phyloP scores from a whole-genome alignment of 2,888 invertebrate genomes.

The Apodemia mormo region DNA sequence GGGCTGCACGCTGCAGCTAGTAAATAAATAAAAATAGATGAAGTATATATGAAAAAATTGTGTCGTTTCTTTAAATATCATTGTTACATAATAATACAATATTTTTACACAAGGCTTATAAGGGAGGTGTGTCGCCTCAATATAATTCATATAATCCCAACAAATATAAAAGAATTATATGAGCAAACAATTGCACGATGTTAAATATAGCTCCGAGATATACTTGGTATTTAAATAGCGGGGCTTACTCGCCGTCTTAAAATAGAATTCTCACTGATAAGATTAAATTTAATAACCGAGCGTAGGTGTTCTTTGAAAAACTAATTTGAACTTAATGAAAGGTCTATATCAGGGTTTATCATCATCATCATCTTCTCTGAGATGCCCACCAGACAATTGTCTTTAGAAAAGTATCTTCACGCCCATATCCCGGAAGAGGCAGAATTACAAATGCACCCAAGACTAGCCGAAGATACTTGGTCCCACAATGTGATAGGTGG shows the following conservation, averaged over 20 bases:
- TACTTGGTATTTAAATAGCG: not conserved
- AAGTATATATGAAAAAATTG: too few species aligned
- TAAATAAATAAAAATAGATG: too few species aligned
- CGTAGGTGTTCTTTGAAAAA: not conserved
- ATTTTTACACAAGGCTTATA: not conserved
- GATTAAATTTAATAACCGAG: not conserved
- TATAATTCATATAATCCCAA: not conserved
- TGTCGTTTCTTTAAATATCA: not conserved
- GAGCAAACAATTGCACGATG: not conserved
- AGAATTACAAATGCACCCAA: too few species aligned
- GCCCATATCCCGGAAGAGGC: too few species aligned
- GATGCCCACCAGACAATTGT: too few species aligned
- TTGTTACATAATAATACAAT: not conserved
- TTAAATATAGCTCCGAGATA: slow-evolving; percentile 6
- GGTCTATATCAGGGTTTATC: too few species aligned
- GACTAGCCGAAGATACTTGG: too few species aligned
- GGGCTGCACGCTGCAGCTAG: too few species aligned
- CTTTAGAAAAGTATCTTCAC: too few species aligned
- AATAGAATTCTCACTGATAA: slow-evolving; percentile 6
- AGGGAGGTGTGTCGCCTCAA: not conserved
- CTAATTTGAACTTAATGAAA: not conserved
- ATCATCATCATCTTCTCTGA: too few species aligned
- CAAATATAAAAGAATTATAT: not conserved
- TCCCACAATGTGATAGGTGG: too few species aligned
- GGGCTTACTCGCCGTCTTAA: not conserved